These are phyloP conservation scores for Bucco capensis DNA, from an alignment of 2,113 vertebrate species.

Conservation along the genomic window DNA sequence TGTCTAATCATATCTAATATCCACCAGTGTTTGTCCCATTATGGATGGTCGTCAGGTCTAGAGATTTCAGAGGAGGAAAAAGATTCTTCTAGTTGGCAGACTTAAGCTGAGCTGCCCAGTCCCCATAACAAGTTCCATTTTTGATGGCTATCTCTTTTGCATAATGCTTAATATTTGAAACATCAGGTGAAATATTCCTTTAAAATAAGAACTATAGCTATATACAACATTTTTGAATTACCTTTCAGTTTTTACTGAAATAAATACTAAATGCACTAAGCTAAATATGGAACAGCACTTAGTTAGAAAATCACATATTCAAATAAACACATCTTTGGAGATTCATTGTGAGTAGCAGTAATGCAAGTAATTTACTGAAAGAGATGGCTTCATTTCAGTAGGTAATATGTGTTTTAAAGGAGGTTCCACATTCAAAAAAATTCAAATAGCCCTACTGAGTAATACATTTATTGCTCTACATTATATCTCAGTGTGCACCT, in stretches of 20 bases:
- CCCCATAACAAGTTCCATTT: background rate
- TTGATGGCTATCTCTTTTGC: background rate
- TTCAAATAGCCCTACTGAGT: background rate
- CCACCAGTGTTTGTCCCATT: background rate
- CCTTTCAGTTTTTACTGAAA: background rate
- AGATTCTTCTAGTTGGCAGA: background rate
- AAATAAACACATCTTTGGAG: background rate
- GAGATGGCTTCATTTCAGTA: background rate
- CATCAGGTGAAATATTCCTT: background rate
- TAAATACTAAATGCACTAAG: background rate
- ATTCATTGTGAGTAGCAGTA: background rate
- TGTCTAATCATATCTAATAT: background rate
- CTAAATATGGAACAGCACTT: background rate
- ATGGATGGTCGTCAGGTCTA: background rate
- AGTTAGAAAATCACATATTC: background rate
- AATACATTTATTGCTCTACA: background rate
- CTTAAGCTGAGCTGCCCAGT: background rate
- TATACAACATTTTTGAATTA: background rate
- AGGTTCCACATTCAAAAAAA: background rate
- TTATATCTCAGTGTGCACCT: background rate
- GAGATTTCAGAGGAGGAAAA: background rate
- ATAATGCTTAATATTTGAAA: background rate
- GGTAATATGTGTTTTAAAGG: background rate
- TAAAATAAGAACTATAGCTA: background rate
- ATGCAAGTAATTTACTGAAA: background rate